phyloP scores from a whole-genome alignment of 2,113 vertebrate species.

The Entomyzon cyanotis region DNA sequence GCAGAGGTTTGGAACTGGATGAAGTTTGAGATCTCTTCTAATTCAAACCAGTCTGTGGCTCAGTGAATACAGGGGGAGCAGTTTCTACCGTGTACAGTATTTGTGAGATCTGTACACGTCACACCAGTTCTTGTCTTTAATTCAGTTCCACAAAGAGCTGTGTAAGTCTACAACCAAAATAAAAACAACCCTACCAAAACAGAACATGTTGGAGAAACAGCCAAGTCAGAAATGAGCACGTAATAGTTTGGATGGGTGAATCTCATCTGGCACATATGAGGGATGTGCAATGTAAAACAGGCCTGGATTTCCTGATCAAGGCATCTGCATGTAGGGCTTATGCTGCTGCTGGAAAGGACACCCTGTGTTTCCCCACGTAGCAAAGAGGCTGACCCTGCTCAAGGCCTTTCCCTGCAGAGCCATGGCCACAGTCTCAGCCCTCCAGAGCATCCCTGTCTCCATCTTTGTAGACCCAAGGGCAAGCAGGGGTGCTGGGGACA shows the following conservation, averaged over 20 bases:
- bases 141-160: background rate
- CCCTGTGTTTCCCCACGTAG: rapidly evolving
- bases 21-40: background rate
- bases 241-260: background rate
- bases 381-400: background rate
- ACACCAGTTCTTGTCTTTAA: background rate
- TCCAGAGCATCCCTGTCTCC: background rate
- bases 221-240: background rate
- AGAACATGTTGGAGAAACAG: background rate
- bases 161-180: background rate
- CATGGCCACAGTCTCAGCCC: rapidly evolving
- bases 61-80: background rate
- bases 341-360: rapidly evolving
- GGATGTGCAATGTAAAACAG: background rate
- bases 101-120: no score
- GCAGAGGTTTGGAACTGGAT: no score
- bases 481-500: background rate
- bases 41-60: background rate
- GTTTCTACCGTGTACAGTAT: rapidly evolving
- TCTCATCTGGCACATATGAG: rapidly evolving
- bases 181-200: background rate
- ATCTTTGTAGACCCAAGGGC: rapidly evolving
- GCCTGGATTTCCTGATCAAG: background rate
- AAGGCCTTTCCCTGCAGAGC: background rate
- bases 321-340: rapidly evolving